Evolutionary conservation across 2,888 invertebrate species (phyloP), one percentile per base, ranked within the genome.

Genomic region (Vandiemenella viatica): DNA sequence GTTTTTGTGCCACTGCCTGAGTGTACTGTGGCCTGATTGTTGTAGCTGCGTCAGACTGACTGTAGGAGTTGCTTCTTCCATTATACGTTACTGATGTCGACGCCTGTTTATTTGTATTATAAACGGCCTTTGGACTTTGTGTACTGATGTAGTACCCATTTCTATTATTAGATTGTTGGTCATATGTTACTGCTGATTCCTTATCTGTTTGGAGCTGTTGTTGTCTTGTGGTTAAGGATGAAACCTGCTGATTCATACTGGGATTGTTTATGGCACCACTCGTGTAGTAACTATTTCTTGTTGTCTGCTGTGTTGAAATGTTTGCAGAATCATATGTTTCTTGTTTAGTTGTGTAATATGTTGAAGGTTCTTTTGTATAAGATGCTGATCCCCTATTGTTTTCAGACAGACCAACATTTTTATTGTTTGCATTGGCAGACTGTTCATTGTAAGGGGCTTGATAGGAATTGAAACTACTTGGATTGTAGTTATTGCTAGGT

Each of bases 401-500:
- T n/a, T 32, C 13, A 2, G 32, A 13, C 32, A 13, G 32, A 23
- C 23, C 22, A 21, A 32, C 23, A 13, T 15, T 13, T 7, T 16
- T 23, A 8, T 26, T 22, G 32, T 37, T 41, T 4, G 42, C 18
- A 13, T 44, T 50, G 6, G 48, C 41, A n/a, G 32, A 10, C 32
- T 32, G 10, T 10, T 4, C n/a, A 2, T 32, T n/a, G 32, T 65
- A 58, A 61, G 65, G 68, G 54, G 68, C 69, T 2, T 64, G 61
- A 42, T 69, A 63, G 62, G 57, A 52, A 69, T 62, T 62, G 64
- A 58, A 67, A 67, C 57, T 60, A 46, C 60, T 61, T 5, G 61
- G 59, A 38, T 59, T 58, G 20, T 61, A 55, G 51, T 62, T 62
- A 21, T 58, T 59, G 48, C 83, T 81, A 59, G 81, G 80, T 0